Base-by-base conservation (phyloP, 2,113 vertebrate species). In the Leuciscus idus region DNA sequence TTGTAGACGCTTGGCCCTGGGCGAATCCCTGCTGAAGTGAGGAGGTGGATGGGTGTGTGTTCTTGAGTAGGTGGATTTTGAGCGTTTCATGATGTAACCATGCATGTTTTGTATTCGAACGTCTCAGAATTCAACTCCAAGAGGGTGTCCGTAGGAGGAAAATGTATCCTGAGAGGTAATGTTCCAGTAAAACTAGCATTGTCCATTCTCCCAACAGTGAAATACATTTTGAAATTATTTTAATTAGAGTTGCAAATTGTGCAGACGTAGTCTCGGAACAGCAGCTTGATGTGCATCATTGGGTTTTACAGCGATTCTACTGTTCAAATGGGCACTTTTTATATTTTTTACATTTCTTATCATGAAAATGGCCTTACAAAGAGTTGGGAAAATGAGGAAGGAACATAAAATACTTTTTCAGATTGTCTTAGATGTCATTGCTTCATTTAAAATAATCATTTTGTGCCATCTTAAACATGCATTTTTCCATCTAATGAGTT, bases 221-320 rank as follows among this genome's bases (percentile, higher is more conserved):
- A 73, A 66, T 73, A 72, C 74, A 80, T 84, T 87, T 72, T 72
- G 30, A 88, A 85, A 55, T 81, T 3, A 81, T 57, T 64, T 88
- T 26, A 50, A 81, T 85, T 75, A 80, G 26, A 80, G 39, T 21
- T 5, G 74, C 64, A 70, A 74, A 57, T 80, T 79, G 55, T 85
- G 84, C 74, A 21, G 48, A 79, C 28, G 39, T 36, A 61, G 57
- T 73, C 74, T 64, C 26, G 23, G 8, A 43, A 72, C 52, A 55
- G 52, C 39, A 68, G 30, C 78, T 6, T 12, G 26, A 50, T 26
- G 17, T 21, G 48, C 64, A 72, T 72, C 30, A n/a, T 72, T 85
- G 48, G 50, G 23, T 59, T 80, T 68, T 80, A 72, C 64, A 59
- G 23, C 33, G 4, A 39, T 78, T 85, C 74, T 50, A 6, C 36